phyloP scores from a whole-genome alignment of 2,113 vertebrate species.

The Grallaria varia region DNA sequence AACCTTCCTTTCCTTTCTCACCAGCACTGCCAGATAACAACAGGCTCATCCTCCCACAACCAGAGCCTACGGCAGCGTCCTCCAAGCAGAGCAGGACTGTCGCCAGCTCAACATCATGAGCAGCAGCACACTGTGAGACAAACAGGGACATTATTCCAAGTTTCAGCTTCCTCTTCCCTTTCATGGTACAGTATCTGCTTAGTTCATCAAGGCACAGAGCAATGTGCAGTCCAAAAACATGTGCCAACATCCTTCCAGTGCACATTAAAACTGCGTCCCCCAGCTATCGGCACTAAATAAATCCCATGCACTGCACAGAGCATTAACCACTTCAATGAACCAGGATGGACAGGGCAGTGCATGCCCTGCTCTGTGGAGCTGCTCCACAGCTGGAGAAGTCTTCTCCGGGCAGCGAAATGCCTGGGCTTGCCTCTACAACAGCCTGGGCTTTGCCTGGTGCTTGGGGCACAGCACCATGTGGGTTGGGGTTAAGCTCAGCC shows the following conservation, averaged over 20 bases:
- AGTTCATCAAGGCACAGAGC: slow-evolving; percentile 60
- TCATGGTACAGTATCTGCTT: slow-evolving; percentile 60
- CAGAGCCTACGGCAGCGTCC: slow-evolving; percentile 10
- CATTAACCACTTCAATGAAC: slow-evolving; percentile 4
- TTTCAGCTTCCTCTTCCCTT: slow-evolving; percentile 51
- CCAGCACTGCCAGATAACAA: slow-evolving; percentile 73
- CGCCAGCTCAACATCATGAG: slow-evolving; percentile 43
- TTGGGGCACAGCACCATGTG: background rate
- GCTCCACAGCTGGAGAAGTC: background rate
- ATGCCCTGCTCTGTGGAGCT: background rate
- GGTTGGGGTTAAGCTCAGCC: background rate
- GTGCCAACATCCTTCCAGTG: slow-evolving; percentile 64
- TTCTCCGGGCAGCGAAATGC: accelerated
- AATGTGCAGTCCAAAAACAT: background rate
- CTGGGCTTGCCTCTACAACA: background rate
- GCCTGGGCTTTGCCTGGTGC: accelerated
- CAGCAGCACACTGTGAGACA: slow-evolving; percentile 56
- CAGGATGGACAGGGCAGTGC: background rate
- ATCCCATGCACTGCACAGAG: background rate
- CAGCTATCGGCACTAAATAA: slow-evolving; percentile 38
- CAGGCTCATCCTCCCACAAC: slow-evolving; percentile 58
- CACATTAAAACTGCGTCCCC: background rate
- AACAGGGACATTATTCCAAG: slow-evolving; percentile 30
- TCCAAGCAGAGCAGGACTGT: background rate
- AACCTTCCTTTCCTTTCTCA: slow-evolving; percentile 82